These are phyloP conservation scores for Furcifer pardalis DNA, from an alignment of 2,797 vertebrate genomes.

Conservation along the genomic window DNA sequence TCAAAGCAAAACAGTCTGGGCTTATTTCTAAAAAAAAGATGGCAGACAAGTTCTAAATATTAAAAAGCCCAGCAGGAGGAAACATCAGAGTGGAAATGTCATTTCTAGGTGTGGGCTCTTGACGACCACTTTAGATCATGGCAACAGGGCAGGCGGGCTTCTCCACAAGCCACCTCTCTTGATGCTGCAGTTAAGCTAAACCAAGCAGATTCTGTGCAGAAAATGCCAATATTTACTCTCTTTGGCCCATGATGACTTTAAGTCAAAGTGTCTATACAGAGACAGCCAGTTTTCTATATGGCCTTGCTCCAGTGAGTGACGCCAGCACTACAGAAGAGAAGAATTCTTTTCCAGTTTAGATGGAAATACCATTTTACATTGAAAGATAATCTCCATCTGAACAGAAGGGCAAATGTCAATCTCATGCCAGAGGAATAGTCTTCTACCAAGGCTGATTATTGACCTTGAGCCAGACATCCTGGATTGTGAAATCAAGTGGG, in stretches of 20 bases:
- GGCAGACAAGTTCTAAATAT: conserved; percentile 42
- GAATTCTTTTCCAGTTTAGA: background rate
- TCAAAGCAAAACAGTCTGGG: conserved; percentile 64
- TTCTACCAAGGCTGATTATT: no score
- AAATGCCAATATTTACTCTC: background rate
- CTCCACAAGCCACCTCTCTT: background rate
- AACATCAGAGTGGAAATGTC: accelerated
- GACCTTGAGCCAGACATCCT: no score
- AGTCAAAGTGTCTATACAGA: background rate
- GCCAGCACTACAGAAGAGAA: background rate
- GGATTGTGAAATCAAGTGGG: no score
- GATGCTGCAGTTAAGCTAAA: background rate
- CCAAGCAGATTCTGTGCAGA: background rate
- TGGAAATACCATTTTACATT: no score
- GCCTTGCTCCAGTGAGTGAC: background rate
- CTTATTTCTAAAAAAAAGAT: conserved; percentile 53
- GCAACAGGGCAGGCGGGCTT: background rate
- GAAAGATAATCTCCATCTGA: no score
- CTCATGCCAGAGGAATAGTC: no score
- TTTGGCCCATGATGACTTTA: background rate
- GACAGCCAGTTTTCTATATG: background rate
- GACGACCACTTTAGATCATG: background rate
- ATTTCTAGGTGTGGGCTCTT: accelerated
- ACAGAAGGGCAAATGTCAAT: no score
- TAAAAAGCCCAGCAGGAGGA: background rate